Percentiles rank a stretch among this genome's conserved stretches.
phyloP scores from a whole-genome alignment of 2,797 vertebrate species.

The Miichthys miiuy region DNA sequence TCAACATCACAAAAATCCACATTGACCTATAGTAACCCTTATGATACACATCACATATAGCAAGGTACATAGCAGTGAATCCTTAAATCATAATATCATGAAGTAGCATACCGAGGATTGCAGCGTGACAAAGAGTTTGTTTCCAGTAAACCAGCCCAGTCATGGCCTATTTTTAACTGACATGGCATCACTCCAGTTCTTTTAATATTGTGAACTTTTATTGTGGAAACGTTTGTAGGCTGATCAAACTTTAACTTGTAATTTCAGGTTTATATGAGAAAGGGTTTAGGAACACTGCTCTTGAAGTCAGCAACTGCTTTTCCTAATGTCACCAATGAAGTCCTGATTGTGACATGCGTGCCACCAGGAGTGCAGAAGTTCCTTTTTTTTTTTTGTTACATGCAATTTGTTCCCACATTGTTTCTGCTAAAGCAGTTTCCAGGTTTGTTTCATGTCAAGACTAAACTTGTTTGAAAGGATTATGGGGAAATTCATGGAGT shows the following conservation, averaged over 20 bases:
- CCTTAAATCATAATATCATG: neutral
- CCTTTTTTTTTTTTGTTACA: neutral
- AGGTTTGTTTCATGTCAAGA: constrained; percentile 1
- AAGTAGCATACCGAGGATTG: too few relatives aligned
- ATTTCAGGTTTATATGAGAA: neutral
- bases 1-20: too few relatives aligned
- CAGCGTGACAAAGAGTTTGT: neutral
- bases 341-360: neutral
- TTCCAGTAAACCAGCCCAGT: constrained; percentile 2
- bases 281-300: neutral
- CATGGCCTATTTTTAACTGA: neutral
- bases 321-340: neutral
- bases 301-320: neutral
- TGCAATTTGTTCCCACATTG: neutral
- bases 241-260: neutral
- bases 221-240: neutral
- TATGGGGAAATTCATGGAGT: neutral
- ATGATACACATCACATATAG: neutral
- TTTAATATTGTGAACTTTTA: neutral
- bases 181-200: neutral
- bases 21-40: constrained; percentile 22
- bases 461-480: constrained; percentile 8
- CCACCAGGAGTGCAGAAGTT: neutral
- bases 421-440: neutral
- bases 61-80: accelerated